Percentiles rank a stretch among this genome's conserved stretches.
Conservation (phyloP, 2,888 invertebrate species). For the Rotaria magnacalcarata region DNA sequence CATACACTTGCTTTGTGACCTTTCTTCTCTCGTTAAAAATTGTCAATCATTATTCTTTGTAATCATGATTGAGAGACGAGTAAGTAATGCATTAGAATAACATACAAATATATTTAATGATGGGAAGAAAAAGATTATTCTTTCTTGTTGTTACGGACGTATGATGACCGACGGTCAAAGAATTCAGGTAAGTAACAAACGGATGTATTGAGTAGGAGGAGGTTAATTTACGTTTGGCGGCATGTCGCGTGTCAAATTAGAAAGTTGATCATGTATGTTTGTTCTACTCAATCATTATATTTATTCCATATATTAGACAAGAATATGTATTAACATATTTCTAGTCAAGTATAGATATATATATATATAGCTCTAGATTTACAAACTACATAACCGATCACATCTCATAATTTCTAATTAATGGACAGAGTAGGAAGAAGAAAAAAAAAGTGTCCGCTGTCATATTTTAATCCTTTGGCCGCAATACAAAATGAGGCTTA, state of each 20-base stretch:
- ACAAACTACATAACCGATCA: background rate
- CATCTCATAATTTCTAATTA: slow-evolving; percentile 3
- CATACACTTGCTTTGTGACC: background rate
- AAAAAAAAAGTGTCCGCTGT: background rate
- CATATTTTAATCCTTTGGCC: background rate
- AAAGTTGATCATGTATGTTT: background rate
- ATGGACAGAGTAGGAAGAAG: background rate
- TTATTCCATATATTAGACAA: background rate
- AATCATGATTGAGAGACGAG: background rate
- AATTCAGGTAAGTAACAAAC: background rate
- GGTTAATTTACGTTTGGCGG: slow-evolving; percentile 16
- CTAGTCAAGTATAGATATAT: background rate
- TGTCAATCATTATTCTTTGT: slow-evolving; percentile 2
- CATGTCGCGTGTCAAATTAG: slow-evolving; percentile 4
- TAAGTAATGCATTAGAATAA: slow-evolving; percentile 15
- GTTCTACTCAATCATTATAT: background rate
- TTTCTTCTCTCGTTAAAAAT: slow-evolving; percentile 5
- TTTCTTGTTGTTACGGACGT: background rate
- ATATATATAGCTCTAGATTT: background rate
- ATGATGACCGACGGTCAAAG: background rate
- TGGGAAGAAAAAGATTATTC: background rate
- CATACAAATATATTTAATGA: background rate
- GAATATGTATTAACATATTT: background rate
- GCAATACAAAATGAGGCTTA: slow-evolving; percentile 1
- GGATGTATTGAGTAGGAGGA: background rate